Evolutionary conservation across 1,140 invertebrate genomes (phyloP), one percentile per base, ranked within the genome.

Genomic region (Scaptomyza pallida): DNA sequence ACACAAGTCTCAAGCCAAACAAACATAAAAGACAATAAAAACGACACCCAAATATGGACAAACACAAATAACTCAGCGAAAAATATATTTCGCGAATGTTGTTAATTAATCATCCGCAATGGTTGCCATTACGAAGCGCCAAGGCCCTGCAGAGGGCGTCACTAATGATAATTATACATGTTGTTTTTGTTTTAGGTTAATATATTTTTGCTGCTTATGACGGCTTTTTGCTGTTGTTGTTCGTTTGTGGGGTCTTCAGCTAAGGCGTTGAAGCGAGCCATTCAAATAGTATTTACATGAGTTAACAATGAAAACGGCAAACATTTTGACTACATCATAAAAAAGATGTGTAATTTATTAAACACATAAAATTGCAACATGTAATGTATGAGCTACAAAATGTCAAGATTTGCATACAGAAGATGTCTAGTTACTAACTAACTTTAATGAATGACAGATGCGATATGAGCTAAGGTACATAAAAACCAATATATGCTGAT

Each of bases 41-140:
- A 52, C 47, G 48, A 61, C 64, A 47, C 44, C 26, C 60, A 44
- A 51, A 43, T 44, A 35, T 51, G 60, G 44, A 33, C 26, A 30
- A 30, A 30, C 26, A 30, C n/a, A n/a, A n/a, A 30, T 8, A 30
- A 30, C 0, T 10, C 26, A 30, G 26, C 26, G 6, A 30, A 9
- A 26, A 69, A 16, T n/a, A 21, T 56, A 23, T 51, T 81, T 61
- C 78, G 69, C 78, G 75, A 80, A 73, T 73, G 70, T 35, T 35
- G 51, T 69, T 77, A 82, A 80, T 80, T 77, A 80, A 80, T 80
- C 78, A 80, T 80, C 44, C 78, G 44, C 56, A 80, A 63, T 72
- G 73, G 71, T 35, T 55, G 78, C 54, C 78, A 70, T 64, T 55
- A 56, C 44, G 33, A 5, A 37, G 33, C 37, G 56, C 62, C 54